Evolutionary conservation across 1,140 invertebrate species (phyloP).

Genomic region (Drosophila nikananu): DNA sequence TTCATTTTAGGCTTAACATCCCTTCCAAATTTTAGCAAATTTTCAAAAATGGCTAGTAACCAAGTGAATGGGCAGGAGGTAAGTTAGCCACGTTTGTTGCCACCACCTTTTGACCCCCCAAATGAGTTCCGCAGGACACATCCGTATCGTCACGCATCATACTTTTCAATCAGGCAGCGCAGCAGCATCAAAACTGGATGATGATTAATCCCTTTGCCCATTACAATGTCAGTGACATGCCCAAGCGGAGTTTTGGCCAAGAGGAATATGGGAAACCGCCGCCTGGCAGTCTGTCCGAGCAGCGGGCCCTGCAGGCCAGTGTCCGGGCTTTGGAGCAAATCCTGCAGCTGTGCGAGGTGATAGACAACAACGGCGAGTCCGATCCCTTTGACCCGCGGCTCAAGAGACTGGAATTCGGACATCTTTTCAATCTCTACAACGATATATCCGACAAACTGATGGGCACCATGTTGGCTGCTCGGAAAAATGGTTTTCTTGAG

Average conservation of each 20-base stretch:
- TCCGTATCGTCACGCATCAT: conserved; percentile 62
- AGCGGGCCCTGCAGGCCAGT: conserved; percentile 46
- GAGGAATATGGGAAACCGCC: conserved; percentile 55
- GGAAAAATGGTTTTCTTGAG: conserved; percentile 54
- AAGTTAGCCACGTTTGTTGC: neutral
- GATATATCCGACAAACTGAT: conserved; percentile 68
- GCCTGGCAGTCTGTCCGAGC: conserved; percentile 55
- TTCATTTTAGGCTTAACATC: conserved; percentile 7
- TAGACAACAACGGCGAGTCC: conserved; percentile 12
- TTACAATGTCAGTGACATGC: conserved; percentile 57
- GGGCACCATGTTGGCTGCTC: conserved; percentile 58
- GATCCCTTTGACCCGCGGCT: neutral
- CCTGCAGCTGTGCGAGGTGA: conserved; percentile 57
- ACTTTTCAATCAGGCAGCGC: conserved; percentile 57
- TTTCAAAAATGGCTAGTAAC: conserved; percentile 23
- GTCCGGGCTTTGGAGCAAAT: conserved; percentile 58
- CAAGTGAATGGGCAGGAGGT: conserved; percentile 1
- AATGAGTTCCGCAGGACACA: conserved; percentile 18
- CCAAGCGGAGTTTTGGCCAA: conserved; percentile 38
- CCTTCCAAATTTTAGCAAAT: neutral
- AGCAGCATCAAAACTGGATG: conserved; percentile 64
- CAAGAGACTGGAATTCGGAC: conserved; percentile 37
- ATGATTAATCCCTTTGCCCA: conserved; percentile 65
- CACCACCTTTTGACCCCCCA: neutral
- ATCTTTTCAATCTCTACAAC: conserved; percentile 58